These are phyloP conservation scores for Eumerus sabulonum DNA, from an alignment of 2,888 invertebrate genomes.

Conservation along the genomic window DNA sequence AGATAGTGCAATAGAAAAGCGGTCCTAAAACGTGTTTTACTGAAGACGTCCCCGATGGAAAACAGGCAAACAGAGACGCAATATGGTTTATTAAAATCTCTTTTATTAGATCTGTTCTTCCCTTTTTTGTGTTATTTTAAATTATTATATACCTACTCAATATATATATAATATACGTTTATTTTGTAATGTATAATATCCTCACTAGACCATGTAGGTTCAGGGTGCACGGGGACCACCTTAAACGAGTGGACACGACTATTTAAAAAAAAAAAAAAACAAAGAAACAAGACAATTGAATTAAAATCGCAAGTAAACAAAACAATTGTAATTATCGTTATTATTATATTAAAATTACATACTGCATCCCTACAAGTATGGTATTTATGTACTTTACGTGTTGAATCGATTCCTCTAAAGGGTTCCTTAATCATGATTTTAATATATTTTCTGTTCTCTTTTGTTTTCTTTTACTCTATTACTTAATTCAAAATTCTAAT, in stretches of 20 bases:
- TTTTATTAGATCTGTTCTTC: slow-evolving; percentile 62
- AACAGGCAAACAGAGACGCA: neutral
- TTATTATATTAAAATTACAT: slow-evolving; percentile 14
- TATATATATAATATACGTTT: no score
- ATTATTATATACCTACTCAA: slow-evolving; percentile 45
- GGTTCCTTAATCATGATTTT: slow-evolving; percentile 19
- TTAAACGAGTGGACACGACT: slow-evolving; percentile 60
- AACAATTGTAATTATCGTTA: slow-evolving; percentile 51
- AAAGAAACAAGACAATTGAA: slow-evolving; percentile 8
- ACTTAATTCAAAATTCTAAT: slow-evolving; percentile 58
- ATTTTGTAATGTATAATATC: no score
- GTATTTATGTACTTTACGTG: slow-evolving; percentile 21
- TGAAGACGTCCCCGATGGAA: no score
- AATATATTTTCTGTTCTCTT: slow-evolving; percentile 56
- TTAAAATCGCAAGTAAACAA: slow-evolving; percentile 16
- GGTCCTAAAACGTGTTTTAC: no score
- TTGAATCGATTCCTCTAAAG: slow-evolving; percentile 4
- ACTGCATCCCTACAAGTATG: slow-evolving; percentile 57
- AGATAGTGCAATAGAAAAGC: no score
- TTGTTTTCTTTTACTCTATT: slow-evolving; percentile 29
- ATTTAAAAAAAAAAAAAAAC: slow-evolving; percentile 32
- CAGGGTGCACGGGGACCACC: slow-evolving; percentile 34
- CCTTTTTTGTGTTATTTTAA: slow-evolving; percentile 47
- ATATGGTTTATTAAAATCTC: slow-evolving; percentile 59
- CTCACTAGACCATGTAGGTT: slow-evolving; percentile 46